phyloP scores from a whole-genome alignment of 2,888 invertebrate genomes.

The Podabrus alpinus region DNA sequence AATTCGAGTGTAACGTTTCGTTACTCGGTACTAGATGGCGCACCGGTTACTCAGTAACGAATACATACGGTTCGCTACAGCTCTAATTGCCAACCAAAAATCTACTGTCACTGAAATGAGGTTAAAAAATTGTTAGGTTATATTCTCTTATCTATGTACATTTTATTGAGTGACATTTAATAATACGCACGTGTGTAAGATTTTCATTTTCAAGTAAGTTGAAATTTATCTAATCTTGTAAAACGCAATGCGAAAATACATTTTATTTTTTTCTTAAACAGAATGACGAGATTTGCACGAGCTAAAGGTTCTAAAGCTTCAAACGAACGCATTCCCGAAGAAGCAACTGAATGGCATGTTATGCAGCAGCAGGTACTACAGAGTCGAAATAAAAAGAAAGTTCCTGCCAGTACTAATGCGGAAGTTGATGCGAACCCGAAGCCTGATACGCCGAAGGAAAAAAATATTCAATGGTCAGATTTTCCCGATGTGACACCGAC shows the following conservation, averaged over 20 bases:
- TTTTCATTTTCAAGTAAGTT: not conserved
- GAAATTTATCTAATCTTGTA: not conserved
- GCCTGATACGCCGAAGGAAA: constrained; percentile 31
- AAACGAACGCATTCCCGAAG: constrained; percentile 69
- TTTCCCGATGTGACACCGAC: constrained; percentile 53
- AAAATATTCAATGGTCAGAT: constrained; percentile 59
- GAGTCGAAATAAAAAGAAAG: constrained; percentile 57
- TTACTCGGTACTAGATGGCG: no score
- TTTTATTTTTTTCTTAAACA: not conserved
- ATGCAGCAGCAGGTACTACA: constrained; percentile 65
- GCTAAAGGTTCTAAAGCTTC: constrained; percentile 76
- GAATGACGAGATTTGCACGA: constrained; percentile 76
- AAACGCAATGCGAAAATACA: not conserved
- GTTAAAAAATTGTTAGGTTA: no score
- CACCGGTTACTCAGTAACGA: no score
- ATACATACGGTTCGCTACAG: no score
- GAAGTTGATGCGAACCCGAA: constrained; percentile 42
- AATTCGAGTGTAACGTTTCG: no score
- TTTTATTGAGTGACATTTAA: not conserved
- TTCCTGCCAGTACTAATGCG: not conserved
- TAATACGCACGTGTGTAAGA: not conserved
- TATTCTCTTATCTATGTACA: no score
- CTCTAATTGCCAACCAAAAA: no score
- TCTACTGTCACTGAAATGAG: not conserved
- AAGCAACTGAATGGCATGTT: constrained; percentile 73